Base-by-base conservation (phyloP, 2,797 vertebrate species). In the Brachymystax lenok region DNA sequence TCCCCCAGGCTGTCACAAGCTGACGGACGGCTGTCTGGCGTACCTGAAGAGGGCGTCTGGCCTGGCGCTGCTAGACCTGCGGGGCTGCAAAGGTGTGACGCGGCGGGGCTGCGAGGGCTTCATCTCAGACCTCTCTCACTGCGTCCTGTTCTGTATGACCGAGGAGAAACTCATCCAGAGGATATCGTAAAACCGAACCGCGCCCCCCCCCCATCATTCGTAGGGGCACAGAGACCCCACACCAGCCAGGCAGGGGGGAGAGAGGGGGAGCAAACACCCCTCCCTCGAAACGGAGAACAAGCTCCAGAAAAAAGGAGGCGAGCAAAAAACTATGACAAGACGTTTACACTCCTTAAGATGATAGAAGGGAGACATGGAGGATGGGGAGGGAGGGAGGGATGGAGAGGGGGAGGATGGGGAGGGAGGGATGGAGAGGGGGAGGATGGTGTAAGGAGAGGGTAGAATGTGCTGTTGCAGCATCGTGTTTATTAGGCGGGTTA, bases 81-180 rank as follows among this genome's bases (percentile, higher is more conserved):
- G 97, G 83, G 96, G 96, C 77, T 99, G 98, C 85, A 96, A 95
- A 79, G 92, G 94, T 76, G 88, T 99, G 88, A 97, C 96, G 70
- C 93, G 96, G 69, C 95, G 94, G 74, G 97, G 95, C 88, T 99
- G 98, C 1, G 96, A 98, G 83, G 92, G 94, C 91, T 98, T 98
- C 93, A 98, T 99, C 92, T 97, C 98, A 19, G 98, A 99, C 92
- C 94, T 98, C 85, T 98, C 96, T 77, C 96, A 98, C 88, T 91
- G 95, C 79, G 95, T 95, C 82, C 95, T 96, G 88, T 99, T 95
- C 94, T 99, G 97, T 89, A 95, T 98, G 93, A 97, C 96, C 76
- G 97, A 98, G 75, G 97, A 99, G 90, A 98, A 97, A 91, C 95
- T 98, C 84, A 98, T 99, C 88, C 98, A 98, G 94, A 96, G 96